Evolutionary conservation across 2,797 vertebrate genomes (phyloP).

Genomic region (Sparidentex hasta): DNA sequence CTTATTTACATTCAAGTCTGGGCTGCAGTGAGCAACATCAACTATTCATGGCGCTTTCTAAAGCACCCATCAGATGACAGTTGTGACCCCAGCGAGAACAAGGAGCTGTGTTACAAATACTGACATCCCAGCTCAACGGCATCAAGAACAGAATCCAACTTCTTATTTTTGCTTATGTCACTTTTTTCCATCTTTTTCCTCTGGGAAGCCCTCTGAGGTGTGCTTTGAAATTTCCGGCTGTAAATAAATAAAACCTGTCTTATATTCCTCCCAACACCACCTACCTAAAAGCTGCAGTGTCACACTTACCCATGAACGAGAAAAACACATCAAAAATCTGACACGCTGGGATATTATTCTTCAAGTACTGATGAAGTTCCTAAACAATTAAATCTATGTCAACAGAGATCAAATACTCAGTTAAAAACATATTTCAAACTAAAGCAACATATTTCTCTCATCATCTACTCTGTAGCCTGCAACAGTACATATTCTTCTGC

Average conservation of each 20-base stretch:
- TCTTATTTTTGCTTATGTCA: constrained; percentile 9
- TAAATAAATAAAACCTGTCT: constrained; percentile 58
- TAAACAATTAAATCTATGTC: constrained; percentile 47
- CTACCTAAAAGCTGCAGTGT: constrained; percentile 30
- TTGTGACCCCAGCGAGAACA: constrained; percentile 51
- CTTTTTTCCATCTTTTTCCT: not conserved
- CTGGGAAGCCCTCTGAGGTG: constrained; percentile 22
- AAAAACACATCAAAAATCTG: constrained; percentile 44
- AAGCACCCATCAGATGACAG: constrained; percentile 65
- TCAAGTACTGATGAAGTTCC: constrained; percentile 32
- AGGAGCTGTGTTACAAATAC: constrained; percentile 43
- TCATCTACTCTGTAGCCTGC: constrained; percentile 32
- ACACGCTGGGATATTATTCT: constrained; percentile 52
- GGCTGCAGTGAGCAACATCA: constrained; percentile 75
- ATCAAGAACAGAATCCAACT: constrained; percentile 18
- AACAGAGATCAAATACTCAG: constrained; percentile 40
- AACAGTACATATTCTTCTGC: constrained; percentile 46
- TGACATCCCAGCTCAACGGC: not conserved
- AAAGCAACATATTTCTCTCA: constrained; percentile 49
- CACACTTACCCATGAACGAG: constrained; percentile 39
- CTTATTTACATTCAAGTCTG: constrained; percentile 79
- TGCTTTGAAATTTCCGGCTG: constrained; percentile 14
- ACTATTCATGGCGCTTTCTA: constrained; percentile 80
- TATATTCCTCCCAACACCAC: constrained; percentile 23
- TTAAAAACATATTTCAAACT: constrained; percentile 52